A percentile compares a stretch with the other conserved stretches of the same genome.
phyloP scores from a whole-genome alignment of 2,113 vertebrate species.

The Narcine bancroftii region DNA sequence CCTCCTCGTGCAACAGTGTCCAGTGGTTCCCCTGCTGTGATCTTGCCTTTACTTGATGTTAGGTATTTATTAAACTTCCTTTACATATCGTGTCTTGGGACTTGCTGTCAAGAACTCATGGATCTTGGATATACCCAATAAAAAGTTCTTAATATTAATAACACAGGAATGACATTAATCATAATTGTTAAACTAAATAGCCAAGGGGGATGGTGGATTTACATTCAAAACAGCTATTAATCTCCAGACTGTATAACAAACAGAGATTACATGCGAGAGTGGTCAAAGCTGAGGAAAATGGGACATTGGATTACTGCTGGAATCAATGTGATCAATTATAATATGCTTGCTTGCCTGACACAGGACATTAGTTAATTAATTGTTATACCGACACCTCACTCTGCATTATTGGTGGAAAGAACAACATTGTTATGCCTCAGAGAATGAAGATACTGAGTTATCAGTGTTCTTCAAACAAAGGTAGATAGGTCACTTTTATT shows the following conservation, averaged over 20 bases:
- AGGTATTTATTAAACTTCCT: background rate
- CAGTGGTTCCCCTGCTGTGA: background rate
- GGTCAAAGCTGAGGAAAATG: background rate
- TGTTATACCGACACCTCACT: background rate
- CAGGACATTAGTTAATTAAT: background rate
- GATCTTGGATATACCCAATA: background rate
- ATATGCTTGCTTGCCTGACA: background rate
- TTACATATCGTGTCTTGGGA: background rate
- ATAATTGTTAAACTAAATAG: slow-evolving; percentile 29
- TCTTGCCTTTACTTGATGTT: background rate
- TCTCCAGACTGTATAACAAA: background rate
- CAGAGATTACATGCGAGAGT: background rate
- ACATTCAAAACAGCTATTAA: slow-evolving; percentile 34
- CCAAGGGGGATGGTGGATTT: slow-evolving; percentile 8
- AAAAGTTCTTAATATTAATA: slow-evolving; percentile 29
- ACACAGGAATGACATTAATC: slow-evolving; percentile 10
- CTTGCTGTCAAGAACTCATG: background rate
- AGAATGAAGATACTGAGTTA: background rate
- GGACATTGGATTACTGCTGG: background rate
- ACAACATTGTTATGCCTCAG: background rate
- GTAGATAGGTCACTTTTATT: background rate
- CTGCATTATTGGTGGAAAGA: background rate
- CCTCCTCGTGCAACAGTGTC: background rate
- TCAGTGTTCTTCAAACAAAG: background rate
- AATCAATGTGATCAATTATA: background rate